A percentile compares a stretch with the other conserved stretches of the same genome.
phyloP scores from a whole-genome alignment of 2,797 vertebrate genomes.

The Fratercula arctica region DNA sequence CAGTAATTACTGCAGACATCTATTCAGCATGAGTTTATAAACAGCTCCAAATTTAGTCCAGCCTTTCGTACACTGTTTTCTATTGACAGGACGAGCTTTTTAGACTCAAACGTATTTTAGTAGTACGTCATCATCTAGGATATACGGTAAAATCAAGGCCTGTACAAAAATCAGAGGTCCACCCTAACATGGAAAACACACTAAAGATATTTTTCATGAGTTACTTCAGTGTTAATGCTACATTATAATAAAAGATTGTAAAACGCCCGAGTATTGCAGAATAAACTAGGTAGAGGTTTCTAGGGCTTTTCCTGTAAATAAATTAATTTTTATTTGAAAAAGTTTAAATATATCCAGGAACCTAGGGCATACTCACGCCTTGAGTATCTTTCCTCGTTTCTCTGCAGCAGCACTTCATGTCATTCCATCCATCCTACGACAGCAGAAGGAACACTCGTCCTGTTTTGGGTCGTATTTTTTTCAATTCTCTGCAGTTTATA shows the following conservation, averaged over 20 bases:
- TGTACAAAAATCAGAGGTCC: neutral
- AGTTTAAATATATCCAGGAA: neutral
- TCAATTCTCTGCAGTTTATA: neutral
- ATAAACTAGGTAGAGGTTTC: neutral
- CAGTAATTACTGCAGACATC: neutral
- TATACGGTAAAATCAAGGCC: neutral
- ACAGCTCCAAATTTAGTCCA: neutral
- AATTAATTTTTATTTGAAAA: neutral
- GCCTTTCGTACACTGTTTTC: neutral
- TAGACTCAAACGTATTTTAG: neutral
- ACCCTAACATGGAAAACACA: neutral
- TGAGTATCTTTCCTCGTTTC: neutral
- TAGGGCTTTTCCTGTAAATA: neutral
- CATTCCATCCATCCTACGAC: neutral
- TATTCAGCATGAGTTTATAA: neutral
- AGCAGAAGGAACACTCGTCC: neutral
- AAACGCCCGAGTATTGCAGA: neutral
- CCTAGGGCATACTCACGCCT: neutral
- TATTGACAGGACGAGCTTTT: neutral
- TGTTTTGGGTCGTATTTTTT: neutral
- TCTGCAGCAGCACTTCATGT: neutral
- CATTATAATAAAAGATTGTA: neutral
- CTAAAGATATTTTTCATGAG: neutral
- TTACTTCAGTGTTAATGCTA: neutral
- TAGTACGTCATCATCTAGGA: neutral